Evolutionary conservation across 2,113 vertebrate genomes (phyloP), one percentile per base, ranked within the genome.

Genomic region (Andinoacara biseriatus): DNA sequence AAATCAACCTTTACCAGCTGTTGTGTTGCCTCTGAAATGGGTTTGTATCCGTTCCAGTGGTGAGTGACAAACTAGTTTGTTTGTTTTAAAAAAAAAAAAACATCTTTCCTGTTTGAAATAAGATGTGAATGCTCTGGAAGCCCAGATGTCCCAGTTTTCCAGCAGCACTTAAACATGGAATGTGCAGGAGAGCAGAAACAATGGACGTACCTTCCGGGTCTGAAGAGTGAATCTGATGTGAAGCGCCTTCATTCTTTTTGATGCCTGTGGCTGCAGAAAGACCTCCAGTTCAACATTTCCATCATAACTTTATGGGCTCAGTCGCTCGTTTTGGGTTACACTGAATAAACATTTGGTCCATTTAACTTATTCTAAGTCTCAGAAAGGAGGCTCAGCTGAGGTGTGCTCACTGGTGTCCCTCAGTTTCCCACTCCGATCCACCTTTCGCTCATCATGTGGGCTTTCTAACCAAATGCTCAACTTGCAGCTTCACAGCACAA

Each of bases 321-420:
- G 43, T 52, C 10, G 5, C 63, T 69, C 43, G 31, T 0, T 72
- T 72, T 10, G 29, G 10, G 17, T 52, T 52, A 72, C 5, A n/a
- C 49, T 14, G 20, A 14, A 46, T 13, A 31, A 52, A 72, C 15
- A 31, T 10, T 0, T 8, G 0, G 24, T 72, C 3, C 0, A 7
- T 0, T 72, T 49, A 0, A 15, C 0, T 26, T 26, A 0, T 69
- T 31, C 1, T 11, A 52, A 3, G 17, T 20, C 20, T 72, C 65
- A n/a, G 67, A 52, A 31, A 29, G 43, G 17, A 52, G 15, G 9
- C 0, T 49, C n/a, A 0, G 0, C 43, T 46, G 43, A 11, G 10
- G 1, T 46, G 11, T 5, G 31, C 29, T 31, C 29, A 31, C 29
- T 31, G 29, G 38, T 40, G 38, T 40, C 38, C 38, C 38, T 40